phyloP scores from a whole-genome alignment of 2,797 vertebrate genomes.

The Apodemus agrarius region DNA sequence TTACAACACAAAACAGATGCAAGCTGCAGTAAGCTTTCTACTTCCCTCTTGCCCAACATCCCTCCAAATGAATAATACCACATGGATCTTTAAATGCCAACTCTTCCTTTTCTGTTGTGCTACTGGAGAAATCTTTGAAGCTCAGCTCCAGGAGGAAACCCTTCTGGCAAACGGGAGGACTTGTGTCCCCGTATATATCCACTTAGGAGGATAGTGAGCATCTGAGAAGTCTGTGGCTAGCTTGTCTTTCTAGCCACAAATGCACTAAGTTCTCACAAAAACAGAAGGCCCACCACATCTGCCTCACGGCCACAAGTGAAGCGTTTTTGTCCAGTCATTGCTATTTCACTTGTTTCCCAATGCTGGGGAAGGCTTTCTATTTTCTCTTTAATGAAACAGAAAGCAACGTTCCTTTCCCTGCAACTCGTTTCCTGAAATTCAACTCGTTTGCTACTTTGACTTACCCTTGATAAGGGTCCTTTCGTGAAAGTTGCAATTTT shows the following conservation, averaged over 20 bases:
- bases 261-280: neutral
- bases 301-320: neutral
- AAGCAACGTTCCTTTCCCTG: neutral
- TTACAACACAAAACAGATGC: neutral
- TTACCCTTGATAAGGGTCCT: neutral
- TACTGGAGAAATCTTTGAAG: neutral
- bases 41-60: neutral
- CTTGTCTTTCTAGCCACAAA: neutral
- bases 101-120: neutral
- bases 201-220: neutral
- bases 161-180: neutral
- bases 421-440: neutral
- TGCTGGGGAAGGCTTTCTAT: neutral
- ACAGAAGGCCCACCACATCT: neutral
- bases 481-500: neutral
- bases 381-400: neutral
- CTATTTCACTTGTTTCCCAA: neutral
- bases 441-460: neutral
- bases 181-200: neutral
- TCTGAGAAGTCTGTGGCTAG: neutral
- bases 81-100: neutral
- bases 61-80: neutral
- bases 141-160: neutral
- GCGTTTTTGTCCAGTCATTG: neutral
- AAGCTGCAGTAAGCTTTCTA: neutral